Percentiles rank a stretch among this genome's conserved stretches.
Evolutionary conservation across 2,888 invertebrate species (phyloP).

Genomic region (Dolichomitus sp.): DNA sequence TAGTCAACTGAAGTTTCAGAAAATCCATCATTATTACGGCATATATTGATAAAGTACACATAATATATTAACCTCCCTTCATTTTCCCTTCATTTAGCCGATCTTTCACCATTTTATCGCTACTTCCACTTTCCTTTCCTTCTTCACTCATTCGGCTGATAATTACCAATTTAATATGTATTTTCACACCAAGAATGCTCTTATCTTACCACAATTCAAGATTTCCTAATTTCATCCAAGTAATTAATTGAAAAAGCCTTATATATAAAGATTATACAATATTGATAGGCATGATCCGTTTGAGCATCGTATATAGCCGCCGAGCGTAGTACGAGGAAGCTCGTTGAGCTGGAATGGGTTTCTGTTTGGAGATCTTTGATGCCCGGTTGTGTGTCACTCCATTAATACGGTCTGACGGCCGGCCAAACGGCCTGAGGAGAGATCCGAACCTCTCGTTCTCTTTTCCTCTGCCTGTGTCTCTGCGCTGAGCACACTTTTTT

Average conservation of each 20-base stretch:
- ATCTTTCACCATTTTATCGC: too few relatives aligned
- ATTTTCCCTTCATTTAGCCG: too few relatives aligned
- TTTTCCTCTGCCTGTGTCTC: slow-evolving; percentile 55
- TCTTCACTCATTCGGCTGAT: too few relatives aligned
- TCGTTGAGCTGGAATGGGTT: slow-evolving; percentile 65
- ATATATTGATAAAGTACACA: too few relatives aligned
- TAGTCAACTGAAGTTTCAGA: too few relatives aligned
- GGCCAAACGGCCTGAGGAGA: slow-evolving; percentile 63
- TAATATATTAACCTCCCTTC: too few relatives aligned
- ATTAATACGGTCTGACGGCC: slow-evolving; percentile 65
- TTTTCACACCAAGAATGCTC: too few relatives aligned
- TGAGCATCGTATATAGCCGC: neutral
- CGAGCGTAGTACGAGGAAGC: slow-evolving; percentile 54
- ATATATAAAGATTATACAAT: slow-evolving; percentile 8
- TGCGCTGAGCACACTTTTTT: slow-evolving; percentile 42
- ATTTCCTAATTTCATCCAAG: too few relatives aligned
- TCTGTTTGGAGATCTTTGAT: slow-evolving; percentile 62
- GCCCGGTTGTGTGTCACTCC: slow-evolving; percentile 65
- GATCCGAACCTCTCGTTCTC: slow-evolving; percentile 22
- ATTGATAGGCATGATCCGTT: slow-evolving; percentile 9
- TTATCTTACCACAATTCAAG: too few relatives aligned
- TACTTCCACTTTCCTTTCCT: too few relatives aligned
- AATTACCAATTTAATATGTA: too few relatives aligned
- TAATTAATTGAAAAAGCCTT: neutral
- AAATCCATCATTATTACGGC: too few relatives aligned